Evolutionary conservation across 2,797 vertebrate species (phyloP).

Genomic region (Melopsittacus undulatus): DNA sequence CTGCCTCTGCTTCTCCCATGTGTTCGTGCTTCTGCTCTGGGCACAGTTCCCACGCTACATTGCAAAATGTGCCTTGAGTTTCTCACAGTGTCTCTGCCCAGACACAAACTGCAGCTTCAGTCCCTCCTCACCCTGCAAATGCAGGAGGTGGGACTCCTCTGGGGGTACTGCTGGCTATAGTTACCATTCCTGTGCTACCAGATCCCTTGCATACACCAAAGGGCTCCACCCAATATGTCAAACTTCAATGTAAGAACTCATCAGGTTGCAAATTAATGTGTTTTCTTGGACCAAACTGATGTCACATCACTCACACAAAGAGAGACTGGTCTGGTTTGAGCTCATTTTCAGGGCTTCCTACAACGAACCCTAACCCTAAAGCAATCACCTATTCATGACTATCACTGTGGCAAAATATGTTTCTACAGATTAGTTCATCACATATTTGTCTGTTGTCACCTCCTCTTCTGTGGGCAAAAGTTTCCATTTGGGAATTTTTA

Average conservation of each 20-base stretch:
- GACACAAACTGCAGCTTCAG: not conserved
- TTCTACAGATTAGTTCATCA: not conserved
- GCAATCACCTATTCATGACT: not conserved
- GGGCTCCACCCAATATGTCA: accelerated
- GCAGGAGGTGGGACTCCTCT: not conserved
- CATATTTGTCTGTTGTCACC: not conserved
- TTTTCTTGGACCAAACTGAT: not conserved
- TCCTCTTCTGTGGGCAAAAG: not conserved
- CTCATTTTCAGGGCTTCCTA: not conserved
- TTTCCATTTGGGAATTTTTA: not conserved
- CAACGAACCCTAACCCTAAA: not conserved
- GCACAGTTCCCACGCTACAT: constrained; percentile 52
- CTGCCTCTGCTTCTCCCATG: not conserved
- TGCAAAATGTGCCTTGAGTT: not conserved
- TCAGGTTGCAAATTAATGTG: not conserved
- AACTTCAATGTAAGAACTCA: not conserved
- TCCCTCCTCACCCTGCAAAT: not conserved
- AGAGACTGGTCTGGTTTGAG: not conserved
- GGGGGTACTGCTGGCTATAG: not conserved
- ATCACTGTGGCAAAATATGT: not conserved
- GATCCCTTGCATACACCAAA: accelerated
- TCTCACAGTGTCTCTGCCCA: constrained; percentile 35
- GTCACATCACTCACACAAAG: not conserved
- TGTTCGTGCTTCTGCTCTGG: not conserved
- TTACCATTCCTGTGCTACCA: not conserved